These are phyloP conservation scores for Cotesia chilonis DNA, from an alignment of 1,140 invertebrate genomes.

Conservation along the genomic window DNA sequence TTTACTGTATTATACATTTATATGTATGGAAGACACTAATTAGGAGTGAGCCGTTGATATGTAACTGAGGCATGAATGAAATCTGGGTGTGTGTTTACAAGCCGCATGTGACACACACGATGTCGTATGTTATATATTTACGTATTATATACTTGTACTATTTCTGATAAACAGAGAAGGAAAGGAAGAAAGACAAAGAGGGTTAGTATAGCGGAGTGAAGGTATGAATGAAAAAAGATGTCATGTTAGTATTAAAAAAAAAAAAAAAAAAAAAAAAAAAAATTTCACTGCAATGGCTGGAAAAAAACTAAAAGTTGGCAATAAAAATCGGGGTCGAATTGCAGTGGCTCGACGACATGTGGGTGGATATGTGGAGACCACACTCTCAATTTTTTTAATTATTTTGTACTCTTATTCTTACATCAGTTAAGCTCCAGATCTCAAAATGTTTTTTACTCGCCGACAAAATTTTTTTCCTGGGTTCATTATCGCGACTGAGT, in stretches of 20 bases:
- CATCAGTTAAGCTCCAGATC: background rate
- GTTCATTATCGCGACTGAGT: constrained; percentile 37
- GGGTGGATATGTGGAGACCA: constrained; percentile 39
- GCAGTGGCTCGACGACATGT: constrained; percentile 39
- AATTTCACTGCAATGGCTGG: constrained; percentile 25
- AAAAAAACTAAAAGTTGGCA: constrained; percentile 41
- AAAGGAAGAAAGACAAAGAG: background rate
- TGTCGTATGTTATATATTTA: background rate
- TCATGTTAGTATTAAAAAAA: constrained; percentile 3
- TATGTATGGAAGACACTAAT: constrained; percentile 21
- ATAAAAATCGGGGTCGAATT: constrained; percentile 1
- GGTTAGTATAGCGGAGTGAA: background rate
- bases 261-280: constrained; percentile 7
- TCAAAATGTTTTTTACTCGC: constrained; percentile 10
- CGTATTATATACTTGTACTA: constrained; percentile 17
- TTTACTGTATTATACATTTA: background rate
- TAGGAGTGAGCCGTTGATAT: constrained; percentile 36
- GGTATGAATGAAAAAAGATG: constrained; percentile 4
- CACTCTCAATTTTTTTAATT: constrained; percentile 15
- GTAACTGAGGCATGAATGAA: constrained; percentile 37
- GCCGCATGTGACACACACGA: constrained; percentile 32
- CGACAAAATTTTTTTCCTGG: constrained; percentile 25
- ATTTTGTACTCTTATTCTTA: background rate
- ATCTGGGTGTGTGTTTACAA: constrained; percentile 34
- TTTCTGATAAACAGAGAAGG: constrained; percentile 18